Percentiles rank a stretch among this genome's conserved stretches.
These are phyloP conservation scores for Drosophila merina DNA, from an alignment of 2,888 invertebrate species.

Conservation along the genomic window DNA sequence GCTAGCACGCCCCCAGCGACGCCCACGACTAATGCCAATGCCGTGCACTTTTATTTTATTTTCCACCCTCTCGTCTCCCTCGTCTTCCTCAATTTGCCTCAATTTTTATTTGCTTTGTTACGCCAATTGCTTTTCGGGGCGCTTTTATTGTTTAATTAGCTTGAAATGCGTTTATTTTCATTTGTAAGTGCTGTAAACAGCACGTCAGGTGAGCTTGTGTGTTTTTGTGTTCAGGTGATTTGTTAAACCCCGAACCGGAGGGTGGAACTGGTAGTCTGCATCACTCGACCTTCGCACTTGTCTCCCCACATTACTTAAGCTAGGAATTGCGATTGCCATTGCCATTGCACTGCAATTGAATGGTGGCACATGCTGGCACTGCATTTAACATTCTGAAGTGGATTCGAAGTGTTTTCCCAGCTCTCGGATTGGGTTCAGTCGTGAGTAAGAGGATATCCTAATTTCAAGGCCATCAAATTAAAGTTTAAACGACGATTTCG, in stretches of 20 bases:
- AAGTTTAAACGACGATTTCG: background rate
- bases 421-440: background rate
- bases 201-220: conserved; percentile 47
- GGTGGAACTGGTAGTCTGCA: conserved; percentile 39
- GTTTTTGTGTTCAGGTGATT: conserved; percentile 59
- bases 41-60: conserved; percentile 48
- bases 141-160: conserved; percentile 78
- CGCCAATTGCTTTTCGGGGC: conserved; percentile 50
- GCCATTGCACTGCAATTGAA: conserved; percentile 27
- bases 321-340: conserved; percentile 7
- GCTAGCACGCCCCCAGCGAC: conserved; percentile 40
- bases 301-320: conserved; percentile 21
- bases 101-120: conserved; percentile 64
- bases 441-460: background rate
- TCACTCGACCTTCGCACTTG: conserved; percentile 7
- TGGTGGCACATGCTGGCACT: conserved; percentile 19
- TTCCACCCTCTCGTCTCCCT: conserved; percentile 14
- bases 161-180: conserved; percentile 79
- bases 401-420: conserved; percentile 29
- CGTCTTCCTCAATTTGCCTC: conserved; percentile 50
- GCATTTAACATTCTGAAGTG: conserved; percentile 36
- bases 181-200: conserved; percentile 74
- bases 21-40: conserved; percentile 44
- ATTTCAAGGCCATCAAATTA: conserved; percentile 1
- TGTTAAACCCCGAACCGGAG: conserved; percentile 70